Evolutionary conservation across 1,140 invertebrate species (phyloP).

Genomic region (Zaprionus capensis): DNA sequence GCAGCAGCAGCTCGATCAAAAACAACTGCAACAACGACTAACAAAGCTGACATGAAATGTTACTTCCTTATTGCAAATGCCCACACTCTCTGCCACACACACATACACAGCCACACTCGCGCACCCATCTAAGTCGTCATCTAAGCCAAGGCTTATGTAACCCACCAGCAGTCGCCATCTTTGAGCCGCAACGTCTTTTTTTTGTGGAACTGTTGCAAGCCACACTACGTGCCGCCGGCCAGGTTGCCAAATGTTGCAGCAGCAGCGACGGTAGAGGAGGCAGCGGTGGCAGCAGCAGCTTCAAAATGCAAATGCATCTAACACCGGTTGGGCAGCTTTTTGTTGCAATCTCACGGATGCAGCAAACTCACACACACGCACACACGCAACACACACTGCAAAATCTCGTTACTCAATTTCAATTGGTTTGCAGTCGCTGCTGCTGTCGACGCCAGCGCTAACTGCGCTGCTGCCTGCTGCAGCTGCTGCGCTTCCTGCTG

Average conservation of each 20-base stretch:
- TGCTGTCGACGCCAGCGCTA: not conserved
- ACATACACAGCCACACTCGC: constrained; percentile 12
- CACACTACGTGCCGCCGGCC: constrained; percentile 53
- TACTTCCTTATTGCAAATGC: constrained; percentile 77
- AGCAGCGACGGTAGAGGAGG: constrained; percentile 17
- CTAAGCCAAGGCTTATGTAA: constrained; percentile 81
- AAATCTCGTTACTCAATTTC: constrained; percentile 81
- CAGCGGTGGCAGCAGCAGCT: constrained; percentile 47
- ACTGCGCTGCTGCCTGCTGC: constrained; percentile 33
- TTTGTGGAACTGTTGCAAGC: constrained; percentile 43
- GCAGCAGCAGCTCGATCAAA: constrained; percentile 40
- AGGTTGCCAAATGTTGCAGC: constrained; percentile 71
- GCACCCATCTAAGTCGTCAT: constrained; percentile 66
- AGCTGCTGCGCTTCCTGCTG: constrained; percentile 61
- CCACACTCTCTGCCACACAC: constrained; percentile 21
- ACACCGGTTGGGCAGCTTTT: constrained; percentile 79
- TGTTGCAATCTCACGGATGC: constrained; percentile 53
- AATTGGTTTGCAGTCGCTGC: constrained; percentile 68
- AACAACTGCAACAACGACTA: constrained; percentile 31
- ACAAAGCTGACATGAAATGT: constrained; percentile 73
- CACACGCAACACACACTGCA: constrained; percentile 29
- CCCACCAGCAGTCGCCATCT: constrained; percentile 60
- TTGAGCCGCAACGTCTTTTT: constrained; percentile 53
- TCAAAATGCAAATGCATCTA: constrained; percentile 79
- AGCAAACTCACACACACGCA: constrained; percentile 46